Evolutionary conservation across 2,113 vertebrate species (phyloP), one percentile per base, ranked within the genome.

Genomic region (Ammospiza nelsoni): DNA sequence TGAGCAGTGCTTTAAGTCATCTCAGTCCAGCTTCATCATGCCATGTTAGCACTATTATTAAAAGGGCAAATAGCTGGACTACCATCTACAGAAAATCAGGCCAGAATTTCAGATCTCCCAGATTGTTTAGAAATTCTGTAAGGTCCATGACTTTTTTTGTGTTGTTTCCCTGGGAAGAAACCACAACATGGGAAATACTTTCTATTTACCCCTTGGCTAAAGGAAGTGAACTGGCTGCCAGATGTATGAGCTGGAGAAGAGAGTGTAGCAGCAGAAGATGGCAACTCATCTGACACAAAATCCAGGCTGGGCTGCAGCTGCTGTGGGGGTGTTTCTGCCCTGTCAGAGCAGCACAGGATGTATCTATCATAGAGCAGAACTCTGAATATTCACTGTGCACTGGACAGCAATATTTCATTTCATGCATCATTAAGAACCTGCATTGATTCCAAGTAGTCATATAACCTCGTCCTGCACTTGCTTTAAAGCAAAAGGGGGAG

Each of bases 371-470:
- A 27, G 51, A 92, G 76, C 86, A 89, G 68, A 94, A 52, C 66
- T 46, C 71, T 69, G 93, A 80, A 75, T 82, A 92, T 71, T 94
- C 90, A 66, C 93, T 90, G 93, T 52, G 81, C 43, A 17, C 76
- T 75, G 80, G 92, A 87, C 81, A 94, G 91, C 92, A 93, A 65
- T 94, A 91, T 93, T 97, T 97, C 92, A 97, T 95, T 97, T 97
- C 92, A 95, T 80, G 92, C 92, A 80, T 84, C 93, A 95, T 96
- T 96, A 94, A 90, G 76, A 94, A 89, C 63, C 67, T 62, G 69
- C 94, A 90, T 87, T 86, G 93, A 93, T 96, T 94, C 95, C 94
- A 94, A 22, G 33, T 71, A 90, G 83, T 89, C 92, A 29, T 77
- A 58, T 75, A 90, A 94, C 85, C 84, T 95, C 84, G 11, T 81